Percentiles rank a stretch among this genome's conserved stretches.
phyloP scores from a whole-genome alignment of 2,888 invertebrate species.

The Drosophila prolongata region DNA sequence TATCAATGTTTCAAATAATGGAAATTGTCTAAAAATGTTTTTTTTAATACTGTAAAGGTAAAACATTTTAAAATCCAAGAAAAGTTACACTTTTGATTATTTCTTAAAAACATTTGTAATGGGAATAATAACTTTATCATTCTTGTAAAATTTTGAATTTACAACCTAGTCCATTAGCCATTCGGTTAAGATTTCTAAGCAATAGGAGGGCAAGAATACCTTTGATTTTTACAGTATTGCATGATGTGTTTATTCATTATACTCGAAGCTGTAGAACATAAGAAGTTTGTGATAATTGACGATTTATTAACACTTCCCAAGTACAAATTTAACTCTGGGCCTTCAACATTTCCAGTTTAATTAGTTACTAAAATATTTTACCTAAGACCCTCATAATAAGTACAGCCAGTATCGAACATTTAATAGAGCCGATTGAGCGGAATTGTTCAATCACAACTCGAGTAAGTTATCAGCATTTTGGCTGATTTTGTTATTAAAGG shows the following conservation, averaged over 20 bases:
- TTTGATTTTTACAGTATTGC: slow-evolving; percentile 1
- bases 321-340: slow-evolving; percentile 3
- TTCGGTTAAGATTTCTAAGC: no score
- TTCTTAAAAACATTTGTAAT: not conserved
- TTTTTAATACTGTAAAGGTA: not conserved
- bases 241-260: not conserved
- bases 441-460: slow-evolving; percentile 11
- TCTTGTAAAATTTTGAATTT: no score
- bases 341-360: slow-evolving; percentile 26
- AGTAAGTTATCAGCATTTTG: slow-evolving; percentile 22
- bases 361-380: slow-evolving; percentile 19
- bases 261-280: slow-evolving; percentile 4
- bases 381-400: not conserved
- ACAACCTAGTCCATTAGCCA: no score
- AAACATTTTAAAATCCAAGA: not conserved
- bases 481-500: slow-evolving; percentile 23
- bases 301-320: slow-evolving; percentile 12
- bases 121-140: no score
- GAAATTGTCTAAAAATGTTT: not conserved
- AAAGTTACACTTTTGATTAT: not conserved
- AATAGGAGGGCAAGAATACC: not conserved
- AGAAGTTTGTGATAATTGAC: slow-evolving; percentile 27
- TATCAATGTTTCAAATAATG: not conserved
- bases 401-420: slow-evolving; percentile 2
- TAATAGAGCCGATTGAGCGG: slow-evolving; percentile 2